These are phyloP conservation scores for Hydraecia micacea DNA, from an alignment of 2,888 invertebrate species.

Conservation along the genomic window DNA sequence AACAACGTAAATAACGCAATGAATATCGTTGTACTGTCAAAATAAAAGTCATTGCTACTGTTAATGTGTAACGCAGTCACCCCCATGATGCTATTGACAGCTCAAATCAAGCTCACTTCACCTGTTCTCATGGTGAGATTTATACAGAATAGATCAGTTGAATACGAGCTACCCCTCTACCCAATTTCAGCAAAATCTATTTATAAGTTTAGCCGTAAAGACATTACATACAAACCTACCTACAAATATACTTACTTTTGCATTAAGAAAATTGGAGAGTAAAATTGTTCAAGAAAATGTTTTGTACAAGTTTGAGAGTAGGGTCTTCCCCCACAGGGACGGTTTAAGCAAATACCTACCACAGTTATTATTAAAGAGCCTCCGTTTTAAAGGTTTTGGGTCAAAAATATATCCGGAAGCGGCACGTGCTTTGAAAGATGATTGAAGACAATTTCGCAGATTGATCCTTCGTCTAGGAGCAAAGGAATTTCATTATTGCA, in stretches of 20 bases:
- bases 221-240: background rate
- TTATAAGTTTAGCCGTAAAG: background rate
- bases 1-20: background rate
- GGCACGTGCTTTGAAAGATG: slow-evolving; percentile 39
- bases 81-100: background rate
- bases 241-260: slow-evolving; percentile 1
- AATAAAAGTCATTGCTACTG: background rate
- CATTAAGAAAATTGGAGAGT: slow-evolving; percentile 38
- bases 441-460: slow-evolving; percentile 22
- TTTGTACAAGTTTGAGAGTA: slow-evolving; percentile 30
- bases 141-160: background rate
- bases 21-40: background rate
- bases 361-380: slow-evolving; percentile 48
- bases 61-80: background rate
- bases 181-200: background rate
- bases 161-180: background rate
- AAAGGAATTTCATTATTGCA: background rate
- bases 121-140: background rate
- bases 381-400: slow-evolving; percentile 39
- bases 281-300: slow-evolving; percentile 21
- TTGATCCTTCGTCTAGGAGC: slow-evolving; percentile 20
- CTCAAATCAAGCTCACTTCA: background rate
- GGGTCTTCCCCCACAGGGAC: slow-evolving; percentile 38
- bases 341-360: slow-evolving; percentile 44
- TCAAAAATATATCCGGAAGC: slow-evolving; percentile 45